Evolutionary conservation across 2,797 vertebrate genomes (phyloP), one percentile per base, ranked within the genome.

Genomic region (Syngnathus acus): DNA sequence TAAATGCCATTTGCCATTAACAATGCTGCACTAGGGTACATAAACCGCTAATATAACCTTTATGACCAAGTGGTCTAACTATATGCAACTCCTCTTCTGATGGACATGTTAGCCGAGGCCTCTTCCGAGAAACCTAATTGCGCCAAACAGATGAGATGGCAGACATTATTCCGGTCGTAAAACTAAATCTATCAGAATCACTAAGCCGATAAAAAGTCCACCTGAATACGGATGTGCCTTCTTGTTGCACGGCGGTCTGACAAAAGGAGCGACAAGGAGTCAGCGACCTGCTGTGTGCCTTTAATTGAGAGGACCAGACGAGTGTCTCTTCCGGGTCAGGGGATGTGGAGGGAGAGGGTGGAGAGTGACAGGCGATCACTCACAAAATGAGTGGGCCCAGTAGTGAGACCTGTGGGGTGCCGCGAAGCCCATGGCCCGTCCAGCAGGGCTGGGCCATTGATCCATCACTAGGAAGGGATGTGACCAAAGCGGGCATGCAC

Each of bases 1-100:
- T 84, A 89, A 91, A 91, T 91, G 89, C 82, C 86, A 88, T 89
- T 89, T 88, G 87, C 87, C 85, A 90, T 91, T 91, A 92, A 90
- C 88, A 90, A 89, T 87, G 71, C 84, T 85, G 84, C 82, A 89
- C 80, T 81, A 82, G 81, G 84, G 86, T 87, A 90, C 89, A 89
- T 88, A 89, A 91, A 90, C 84, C 84, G 87, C 88, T 91, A 90
- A 91, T 90, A 89, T 78, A 87, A 83, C 86, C 82, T 91, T 91
- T 90, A 91, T 84, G 87, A 88, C 83, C 78, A 67, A 90, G 86
- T 86, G 85, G 86, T 81, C 85, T 85, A 85, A 79, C 75, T 74
- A 77, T 75, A 75, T 67, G 71, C 70, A 70, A 74, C 84, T 79
- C 70, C 68, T 75, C 62, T 72, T 86, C 81, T 90, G 85, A 85